These are phyloP conservation scores for Hystrix brachyura DNA, from an alignment of 2,113 vertebrate species.

Conservation along the genomic window DNA sequence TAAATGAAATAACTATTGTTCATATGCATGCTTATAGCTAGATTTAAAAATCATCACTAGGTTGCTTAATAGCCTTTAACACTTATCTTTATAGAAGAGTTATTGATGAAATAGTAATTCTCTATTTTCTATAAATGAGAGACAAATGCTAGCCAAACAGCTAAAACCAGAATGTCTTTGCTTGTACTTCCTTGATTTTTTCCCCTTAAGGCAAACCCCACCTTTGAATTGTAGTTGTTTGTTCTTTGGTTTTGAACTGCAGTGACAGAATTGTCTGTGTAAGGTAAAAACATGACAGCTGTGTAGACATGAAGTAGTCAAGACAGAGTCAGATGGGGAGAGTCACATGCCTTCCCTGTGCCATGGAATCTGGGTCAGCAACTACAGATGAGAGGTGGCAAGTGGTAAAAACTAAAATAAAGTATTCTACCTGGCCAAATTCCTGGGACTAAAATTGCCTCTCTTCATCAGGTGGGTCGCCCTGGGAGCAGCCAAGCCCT, in stretches of 20 bases:
- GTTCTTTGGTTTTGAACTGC: slow-evolving; percentile 34
- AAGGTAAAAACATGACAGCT: slow-evolving; percentile 35
- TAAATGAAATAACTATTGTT: not conserved
- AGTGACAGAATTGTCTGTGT: not conserved
- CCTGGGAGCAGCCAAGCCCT: not conserved
- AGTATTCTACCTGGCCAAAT: not conserved
- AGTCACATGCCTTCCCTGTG: not conserved
- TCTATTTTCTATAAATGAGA: not conserved
- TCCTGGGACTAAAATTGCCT: slow-evolving; percentile 19
- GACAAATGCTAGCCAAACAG: not conserved
- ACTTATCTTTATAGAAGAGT: not conserved
- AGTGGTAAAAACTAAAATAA: not conserved
- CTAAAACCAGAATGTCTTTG: slow-evolving; percentile 42
- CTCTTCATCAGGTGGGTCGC: not conserved
- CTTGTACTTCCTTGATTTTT: slow-evolving; percentile 45
- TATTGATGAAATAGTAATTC: slow-evolving; percentile 21
- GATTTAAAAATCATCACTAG: slow-evolving; percentile 45
- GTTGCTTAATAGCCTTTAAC: slow-evolving; percentile 65
- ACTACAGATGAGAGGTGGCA: not conserved
- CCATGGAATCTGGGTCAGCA: not conserved
- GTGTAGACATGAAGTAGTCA: slow-evolving; percentile 30
- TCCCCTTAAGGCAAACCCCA: slow-evolving; percentile 16
- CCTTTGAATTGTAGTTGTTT: slow-evolving; percentile 64
- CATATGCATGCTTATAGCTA: not conserved
- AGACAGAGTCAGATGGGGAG: not conserved